phyloP scores from a whole-genome alignment of 1,140 invertebrate species.

The Elymnias hypermnestra region DNA sequence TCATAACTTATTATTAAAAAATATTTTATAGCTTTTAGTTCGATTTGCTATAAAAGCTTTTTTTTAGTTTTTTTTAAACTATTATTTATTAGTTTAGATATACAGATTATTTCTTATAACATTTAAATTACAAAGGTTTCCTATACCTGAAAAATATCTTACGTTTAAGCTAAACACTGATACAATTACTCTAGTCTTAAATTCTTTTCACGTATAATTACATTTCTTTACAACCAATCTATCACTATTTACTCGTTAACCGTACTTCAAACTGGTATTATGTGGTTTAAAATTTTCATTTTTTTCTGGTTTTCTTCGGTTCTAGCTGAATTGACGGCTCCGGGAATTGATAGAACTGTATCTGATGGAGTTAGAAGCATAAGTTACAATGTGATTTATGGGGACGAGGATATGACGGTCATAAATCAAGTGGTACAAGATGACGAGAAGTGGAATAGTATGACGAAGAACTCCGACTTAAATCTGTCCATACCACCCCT shows the following conservation, averaged over 20 bases:
- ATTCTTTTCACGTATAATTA: constrained; percentile 19
- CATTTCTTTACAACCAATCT: constrained; percentile 21
- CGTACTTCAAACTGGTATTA: constrained; percentile 19
- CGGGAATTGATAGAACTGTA: constrained; percentile 36
- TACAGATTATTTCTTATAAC: too few relatives aligned
- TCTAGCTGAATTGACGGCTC: constrained; percentile 23
- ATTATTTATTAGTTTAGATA: too few relatives aligned
- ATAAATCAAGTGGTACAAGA: constrained; percentile 49
- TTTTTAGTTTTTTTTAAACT: too few relatives aligned
- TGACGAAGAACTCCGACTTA: constrained; percentile 35
- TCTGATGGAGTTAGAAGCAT: constrained; percentile 42
- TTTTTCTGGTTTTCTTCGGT: constrained; percentile 10
- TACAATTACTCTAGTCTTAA: constrained; percentile 24
- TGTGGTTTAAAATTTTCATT: constrained; percentile 29
- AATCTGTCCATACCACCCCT: constrained; percentile 39
- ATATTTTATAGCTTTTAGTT: too few relatives aligned
- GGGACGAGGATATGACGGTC: constrained; percentile 46
- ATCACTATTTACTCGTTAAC: constrained; percentile 8
- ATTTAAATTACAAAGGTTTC: too few relatives aligned
- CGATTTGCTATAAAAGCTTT: too few relatives aligned
- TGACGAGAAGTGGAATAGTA: constrained; percentile 31
- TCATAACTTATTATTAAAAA: too few relatives aligned
- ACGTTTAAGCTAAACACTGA: constrained; percentile 23
- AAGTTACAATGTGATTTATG: constrained; percentile 47
- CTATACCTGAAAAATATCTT: constrained; percentile 26